phyloP scores from a whole-genome alignment of 2,797 vertebrate genomes.

The Neopelma chrysocephalum region DNA sequence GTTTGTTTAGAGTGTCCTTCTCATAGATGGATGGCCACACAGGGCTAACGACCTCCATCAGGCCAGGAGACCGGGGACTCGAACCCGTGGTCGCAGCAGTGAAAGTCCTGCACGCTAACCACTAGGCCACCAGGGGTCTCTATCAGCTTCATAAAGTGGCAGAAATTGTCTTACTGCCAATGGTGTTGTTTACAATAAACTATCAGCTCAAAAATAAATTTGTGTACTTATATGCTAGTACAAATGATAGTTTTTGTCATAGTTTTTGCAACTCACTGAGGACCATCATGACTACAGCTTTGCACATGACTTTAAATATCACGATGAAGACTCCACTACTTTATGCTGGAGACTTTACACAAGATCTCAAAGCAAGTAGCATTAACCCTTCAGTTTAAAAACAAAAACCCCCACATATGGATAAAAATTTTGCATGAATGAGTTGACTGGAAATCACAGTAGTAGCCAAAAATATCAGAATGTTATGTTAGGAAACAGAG shows the following conservation, averaged over 20 bases:
- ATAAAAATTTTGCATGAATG: neutral
- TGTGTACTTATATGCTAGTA: neutral
- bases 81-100: no score
- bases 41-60: no score
- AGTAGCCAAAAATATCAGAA: neutral
- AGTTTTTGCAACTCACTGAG: neutral
- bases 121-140: no score
- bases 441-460: neutral
- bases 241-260: neutral
- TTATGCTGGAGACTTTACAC: neutral
- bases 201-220: neutral
- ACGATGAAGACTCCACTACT: neutral
- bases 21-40: no score
- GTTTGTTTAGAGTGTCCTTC: no score
- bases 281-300: neutral
- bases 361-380: neutral
- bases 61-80: no score
- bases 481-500: neutral
- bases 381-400: neutral
- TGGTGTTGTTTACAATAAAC: neutral
- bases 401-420: neutral
- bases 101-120: no score
- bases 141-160: neutral
- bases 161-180: neutral
- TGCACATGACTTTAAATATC: neutral